Base-by-base conservation (phyloP, 1,140 invertebrate genomes). In the Triops cancriformis region DNA sequence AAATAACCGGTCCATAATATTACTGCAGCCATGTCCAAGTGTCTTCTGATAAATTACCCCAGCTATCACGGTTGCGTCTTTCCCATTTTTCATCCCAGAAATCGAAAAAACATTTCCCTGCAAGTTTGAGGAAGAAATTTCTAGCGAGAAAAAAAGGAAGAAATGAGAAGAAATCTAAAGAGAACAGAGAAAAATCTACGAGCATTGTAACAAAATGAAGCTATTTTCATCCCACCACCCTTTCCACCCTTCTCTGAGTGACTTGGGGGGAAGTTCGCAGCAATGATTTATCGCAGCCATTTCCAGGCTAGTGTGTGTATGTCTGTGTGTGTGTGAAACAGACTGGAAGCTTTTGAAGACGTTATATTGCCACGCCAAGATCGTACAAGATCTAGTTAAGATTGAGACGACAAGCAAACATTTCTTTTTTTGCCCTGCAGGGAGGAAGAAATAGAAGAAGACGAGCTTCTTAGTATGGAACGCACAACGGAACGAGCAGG, bases 321-420 rank as follows among this genome's bases (percentile, higher is more conserved):
- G 51, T 64, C 51, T 64, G 51, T 64, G 51, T 64, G 45, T 64
- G 51, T 64, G 51, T 64, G 51, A 64, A 64, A 64, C 51, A 64
- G 51, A 64, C 51, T 64, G 51, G 51, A 64, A 64, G 51, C 51
- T 64, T 64, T 64, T 64, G 51, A 64, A 64, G 23, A 64, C 51
- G 51, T 64, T 64, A 64, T 64, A 64, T 64, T n/a, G 51, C 51
- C 14, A 64, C 51, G 51, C 51, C 51, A 64, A 64, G 51, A 64
- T n/a, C 51, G 51, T 64, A 64, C 23, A 64, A 64, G 51, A 64
- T 64, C 51, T 64, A 64, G 51, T 64, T 64, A 64, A 64, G 51
- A 64, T 64, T 64, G 51, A 64, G 51, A 64, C 51, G 51, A 64
- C 51, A 64, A 64, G 51, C 51, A 64, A 64, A 64, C 51, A 18